Evolutionary conservation across 2,888 invertebrate genomes (phyloP), one percentile per base, ranked within the genome.

Genomic region (Seira ritae): DNA sequence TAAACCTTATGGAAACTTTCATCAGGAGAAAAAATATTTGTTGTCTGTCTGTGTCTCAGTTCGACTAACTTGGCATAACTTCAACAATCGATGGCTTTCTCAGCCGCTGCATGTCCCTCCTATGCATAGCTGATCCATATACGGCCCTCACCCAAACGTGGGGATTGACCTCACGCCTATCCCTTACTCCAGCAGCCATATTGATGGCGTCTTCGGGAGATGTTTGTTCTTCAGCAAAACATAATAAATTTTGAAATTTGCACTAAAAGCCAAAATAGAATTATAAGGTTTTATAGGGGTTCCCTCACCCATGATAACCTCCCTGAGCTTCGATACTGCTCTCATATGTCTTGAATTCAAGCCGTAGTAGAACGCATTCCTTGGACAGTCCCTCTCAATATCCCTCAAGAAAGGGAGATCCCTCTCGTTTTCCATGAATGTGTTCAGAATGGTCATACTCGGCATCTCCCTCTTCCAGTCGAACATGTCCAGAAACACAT

Each of bases 101-200:
- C 20, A 85, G 76, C 22, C 83, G 80, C 24, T 69, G 76, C 69
- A 85, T 50, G 68, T 85, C 85, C 20, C 66, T 80, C 0, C 85
- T 70, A 24, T 75, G 74, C 12, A 85, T 73, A 0, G 80, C 6
- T 6, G 85, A 80, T 0, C 60, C 67, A 6, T 76, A 17, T 0
- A 85, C 76, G 2, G 76, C 85, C 24, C 85, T 71, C 23, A 85
- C 37, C 85, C 85, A 85, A 0, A 83, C 85, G 19, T 85, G 75
- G 4, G 82, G 82, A 71, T 85, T 85, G 20, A 85, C 73, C 66
- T 85, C 85, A 15, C 72, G 19, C 12, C 79, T 71, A 20, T 85
- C 85, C 31, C 85, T 65, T 1, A 85, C 70, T 15, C 81, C 83
- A n/a, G 81, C 85, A 23, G 85, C 85, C 85, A 85, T 85, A 42